Evolutionary conservation across 2,888 invertebrate species (phyloP).

Genomic region (Cosmorhoe ocellata): DNA sequence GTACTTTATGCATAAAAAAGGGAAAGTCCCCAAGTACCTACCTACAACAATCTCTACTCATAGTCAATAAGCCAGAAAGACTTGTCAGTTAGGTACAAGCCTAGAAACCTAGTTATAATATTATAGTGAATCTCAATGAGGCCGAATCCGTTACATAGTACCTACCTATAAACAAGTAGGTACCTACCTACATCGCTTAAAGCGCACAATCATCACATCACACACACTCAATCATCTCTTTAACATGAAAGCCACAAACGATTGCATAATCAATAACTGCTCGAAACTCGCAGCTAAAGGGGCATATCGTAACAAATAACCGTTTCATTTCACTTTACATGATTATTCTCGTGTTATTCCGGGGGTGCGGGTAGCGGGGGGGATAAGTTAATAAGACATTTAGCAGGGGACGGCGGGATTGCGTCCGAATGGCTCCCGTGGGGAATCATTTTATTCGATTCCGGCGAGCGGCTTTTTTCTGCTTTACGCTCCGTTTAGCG

Average conservation of each 20-base stretch:
- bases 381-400: conserved; percentile 82
- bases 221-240: conserved; percentile 23
- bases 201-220: conserved; percentile 24
- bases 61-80: no score
- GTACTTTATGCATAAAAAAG: no score
- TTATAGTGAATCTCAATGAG: no score
- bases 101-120: no score
- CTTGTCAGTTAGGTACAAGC: no score
- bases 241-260: conserved; percentile 56
- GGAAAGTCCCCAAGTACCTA: no score
- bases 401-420: conserved; percentile 82
- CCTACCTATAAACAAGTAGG: neutral
- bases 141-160: neutral
- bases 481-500: conserved; percentile 80
- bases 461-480: conserved; percentile 81
- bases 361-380: conserved; percentile 52
- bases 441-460: conserved; percentile 89
- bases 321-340: conserved; percentile 83
- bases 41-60: no score
- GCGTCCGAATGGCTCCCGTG: conserved; percentile 87
- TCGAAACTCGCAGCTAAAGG: conserved; percentile 65
- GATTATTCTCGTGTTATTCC: conserved; percentile 77
- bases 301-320: conserved; percentile 80
- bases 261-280: conserved; percentile 66
- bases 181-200: conserved; percentile 1